Evolutionary conservation across 2,797 vertebrate genomes (phyloP), one percentile per base, ranked within the genome.

Genomic region (Otolemur crassicaudatus): DNA sequence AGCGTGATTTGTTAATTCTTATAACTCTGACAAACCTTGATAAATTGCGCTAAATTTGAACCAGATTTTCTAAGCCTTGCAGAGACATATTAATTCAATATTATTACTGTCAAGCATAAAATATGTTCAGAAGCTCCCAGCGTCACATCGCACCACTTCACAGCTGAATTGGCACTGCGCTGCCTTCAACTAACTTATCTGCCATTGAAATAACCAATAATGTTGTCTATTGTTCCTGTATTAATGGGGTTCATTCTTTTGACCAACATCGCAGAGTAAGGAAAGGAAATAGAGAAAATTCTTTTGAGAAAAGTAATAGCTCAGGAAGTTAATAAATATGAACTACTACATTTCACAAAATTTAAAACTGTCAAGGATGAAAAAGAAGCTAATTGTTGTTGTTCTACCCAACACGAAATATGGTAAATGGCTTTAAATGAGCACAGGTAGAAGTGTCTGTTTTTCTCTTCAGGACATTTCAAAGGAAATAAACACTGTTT

Each of bases 21-120:
- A 97, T 90, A 94, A 49, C 92, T 98, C 96, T 95, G 92, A 93
- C 97, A 97, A 98, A 98, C 58, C 94, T 98, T 91, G 89, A 94
- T 97, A 98, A 97, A 97, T 96, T 98, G 88, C 89, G 91, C 75
- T 98, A 98, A 98, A 98, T 98, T 98, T 98, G 97, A 98, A 98
- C 86, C 96, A 98, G 95, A 97, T 97, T 98, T 98, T 97, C 77
- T 97, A 95, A 98, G 96, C 58, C 96, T 98, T 97, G 34, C 83
- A 97, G 97, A 97, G 89, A 97, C 8, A 4, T 96, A 98, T 98
- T 98, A 98, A 98, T 98, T 97, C 97, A 97, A 53, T 97, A 97
- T 98, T 98, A 98, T 98, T 98, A 98, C 95, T 98, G 96, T 98
- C 98, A 98, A 97, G 97, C 97, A 93, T 97, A 91, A 99, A 98